phyloP scores from a whole-genome alignment of 2,888 invertebrate genomes.

The Sipha maydis region DNA sequence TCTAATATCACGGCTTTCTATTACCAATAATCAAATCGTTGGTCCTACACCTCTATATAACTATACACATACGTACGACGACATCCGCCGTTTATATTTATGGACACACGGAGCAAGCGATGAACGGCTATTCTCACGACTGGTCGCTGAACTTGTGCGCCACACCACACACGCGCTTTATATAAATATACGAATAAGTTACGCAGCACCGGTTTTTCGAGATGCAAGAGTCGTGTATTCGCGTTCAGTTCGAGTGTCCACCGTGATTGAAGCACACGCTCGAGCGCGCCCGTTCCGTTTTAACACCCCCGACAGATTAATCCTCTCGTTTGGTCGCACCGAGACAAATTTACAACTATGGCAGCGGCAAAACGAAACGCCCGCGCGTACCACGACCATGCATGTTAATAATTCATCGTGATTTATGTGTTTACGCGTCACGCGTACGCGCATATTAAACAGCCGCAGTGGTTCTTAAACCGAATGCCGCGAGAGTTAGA shows the following conservation, averaged over 20 bases:
- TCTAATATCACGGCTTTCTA: background rate
- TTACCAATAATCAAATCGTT: background rate
- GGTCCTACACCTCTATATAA: no score
- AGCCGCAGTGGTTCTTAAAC: no score
- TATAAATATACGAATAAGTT: background rate
- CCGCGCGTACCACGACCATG: background rate
- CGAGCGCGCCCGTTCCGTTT: background rate
- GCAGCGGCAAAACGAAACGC: background rate
- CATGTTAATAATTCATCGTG: background rate
- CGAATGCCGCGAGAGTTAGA: no score
- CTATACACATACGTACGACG: background rate
- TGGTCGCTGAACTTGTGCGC: slow-evolving; percentile 25
- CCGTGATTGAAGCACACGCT: background rate
- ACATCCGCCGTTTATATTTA: background rate
- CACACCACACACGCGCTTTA: background rate
- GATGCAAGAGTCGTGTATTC: background rate
- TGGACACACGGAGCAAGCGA: background rate
- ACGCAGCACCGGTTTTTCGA: background rate
- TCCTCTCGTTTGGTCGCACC: background rate
- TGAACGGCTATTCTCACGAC: slow-evolving; percentile 37
- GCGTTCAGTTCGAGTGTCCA: background rate
- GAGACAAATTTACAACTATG: slow-evolving; percentile 35
- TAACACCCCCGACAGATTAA: background rate
- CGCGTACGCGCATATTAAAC: no score
- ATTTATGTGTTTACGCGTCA: no score